Evolutionary conservation across 2,797 vertebrate species (phyloP).

Genomic region (Anguilla marmorata): DNA sequence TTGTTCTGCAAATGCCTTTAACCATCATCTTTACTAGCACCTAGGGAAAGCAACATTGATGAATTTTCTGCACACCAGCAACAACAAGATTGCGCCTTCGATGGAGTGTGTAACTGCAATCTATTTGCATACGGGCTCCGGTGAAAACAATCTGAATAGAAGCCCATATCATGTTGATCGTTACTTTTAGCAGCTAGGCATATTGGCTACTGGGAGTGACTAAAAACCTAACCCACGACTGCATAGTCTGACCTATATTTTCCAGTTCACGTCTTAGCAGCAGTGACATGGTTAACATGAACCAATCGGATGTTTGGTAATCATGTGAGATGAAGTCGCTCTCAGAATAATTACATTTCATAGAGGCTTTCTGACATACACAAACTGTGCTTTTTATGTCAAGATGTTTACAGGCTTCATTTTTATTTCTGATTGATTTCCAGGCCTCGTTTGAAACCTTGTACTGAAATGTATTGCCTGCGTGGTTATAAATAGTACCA

Average conservation of each 20-base stretch:
- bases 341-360: background rate
- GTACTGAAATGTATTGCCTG: background rate
- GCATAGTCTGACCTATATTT: background rate
- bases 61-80: too few relatives aligned
- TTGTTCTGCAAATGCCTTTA: too few relatives aligned
- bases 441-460: background rate
- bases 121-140: background rate
- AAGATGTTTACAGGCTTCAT: background rate
- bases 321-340: background rate
- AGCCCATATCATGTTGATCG: background rate
- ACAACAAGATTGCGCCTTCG: too few relatives aligned
- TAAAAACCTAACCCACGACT: background rate
- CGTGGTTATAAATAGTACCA: background rate
- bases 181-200: background rate
- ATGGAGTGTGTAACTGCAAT: background rate
- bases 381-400: background rate
- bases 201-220: background rate
- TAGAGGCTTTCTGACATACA: background rate
- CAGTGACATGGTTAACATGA: too few relatives aligned
- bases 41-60: too few relatives aligned
- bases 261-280: too few relatives aligned
- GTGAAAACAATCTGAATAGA: background rate
- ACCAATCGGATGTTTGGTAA: background rate
- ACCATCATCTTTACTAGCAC: too few relatives aligned
- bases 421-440: background rate